phyloP scores from a whole-genome alignment of 2,113 vertebrate species.

The Misgurnus mizolepis region DNA sequence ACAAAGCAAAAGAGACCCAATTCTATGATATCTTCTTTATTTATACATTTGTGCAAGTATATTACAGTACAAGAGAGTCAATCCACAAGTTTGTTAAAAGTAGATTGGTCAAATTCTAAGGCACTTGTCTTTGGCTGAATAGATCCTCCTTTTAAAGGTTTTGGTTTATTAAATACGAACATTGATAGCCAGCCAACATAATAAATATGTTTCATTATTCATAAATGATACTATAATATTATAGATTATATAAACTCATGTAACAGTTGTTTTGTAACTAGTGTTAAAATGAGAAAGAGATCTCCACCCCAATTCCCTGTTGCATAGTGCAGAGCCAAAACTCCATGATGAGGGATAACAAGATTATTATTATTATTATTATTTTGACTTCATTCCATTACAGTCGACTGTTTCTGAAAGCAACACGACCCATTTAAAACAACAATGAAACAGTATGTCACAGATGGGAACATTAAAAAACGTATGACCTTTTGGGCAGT shows the following conservation, averaged over 20 bases:
- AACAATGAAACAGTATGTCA: background rate
- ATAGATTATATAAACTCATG: constrained; percentile 19
- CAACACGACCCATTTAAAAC: constrained; percentile 5
- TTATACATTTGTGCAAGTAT: constrained; percentile 55
- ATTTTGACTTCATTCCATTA: constrained; percentile 3
- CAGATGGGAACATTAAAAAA: background rate
- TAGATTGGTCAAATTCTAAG: constrained; percentile 15
- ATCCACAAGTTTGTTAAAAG: constrained; percentile 37
- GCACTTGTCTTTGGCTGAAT: constrained; percentile 2
- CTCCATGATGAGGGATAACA: background rate
- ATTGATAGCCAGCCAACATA: constrained; percentile 15
- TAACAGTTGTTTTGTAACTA: constrained; percentile 46
- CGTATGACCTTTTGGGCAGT: background rate
- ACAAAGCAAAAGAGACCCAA: background rate
- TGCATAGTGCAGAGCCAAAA: constrained; percentile 1
- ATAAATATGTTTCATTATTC: background rate
- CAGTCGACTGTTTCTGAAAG: background rate
- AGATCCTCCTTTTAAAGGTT: background rate
- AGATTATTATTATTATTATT: background rate
- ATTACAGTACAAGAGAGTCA: constrained; percentile 52
- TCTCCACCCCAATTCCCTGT: constrained; percentile 20
- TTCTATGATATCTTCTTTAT: constrained; percentile 35
- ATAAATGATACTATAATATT: background rate
- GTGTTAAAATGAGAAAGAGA: constrained; percentile 41
- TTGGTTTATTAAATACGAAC: background rate